Conservation (phyloP, 2,797 vertebrate genomes). For the Neopelma chrysocephalum region DNA sequence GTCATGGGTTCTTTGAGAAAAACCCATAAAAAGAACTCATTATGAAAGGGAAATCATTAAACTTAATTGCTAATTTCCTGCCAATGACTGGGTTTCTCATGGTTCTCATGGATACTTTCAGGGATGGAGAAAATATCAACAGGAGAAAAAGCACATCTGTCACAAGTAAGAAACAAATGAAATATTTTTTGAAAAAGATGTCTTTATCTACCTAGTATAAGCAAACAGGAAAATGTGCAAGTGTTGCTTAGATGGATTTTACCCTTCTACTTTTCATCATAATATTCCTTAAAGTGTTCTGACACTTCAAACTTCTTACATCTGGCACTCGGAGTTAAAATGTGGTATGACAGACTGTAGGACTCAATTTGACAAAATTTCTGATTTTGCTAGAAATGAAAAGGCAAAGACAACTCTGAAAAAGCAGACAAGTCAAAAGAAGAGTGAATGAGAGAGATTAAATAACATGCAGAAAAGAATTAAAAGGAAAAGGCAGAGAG, state of each 20-base stretch:
- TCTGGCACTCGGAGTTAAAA: background rate
- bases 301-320: background rate
- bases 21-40: background rate
- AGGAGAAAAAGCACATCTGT: background rate
- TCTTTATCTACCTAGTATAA: background rate
- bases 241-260: background rate
- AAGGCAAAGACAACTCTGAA: background rate
- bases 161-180: background rate
- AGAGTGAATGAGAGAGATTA: background rate
- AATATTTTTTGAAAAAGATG: rapidly evolving
- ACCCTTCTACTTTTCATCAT: background rate
- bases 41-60: background rate
- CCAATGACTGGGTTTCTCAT: background rate
- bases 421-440: background rate
- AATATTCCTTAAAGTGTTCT: background rate
- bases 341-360: background rate
- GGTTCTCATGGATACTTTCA: background rate
- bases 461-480: background rate
- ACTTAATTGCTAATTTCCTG: background rate
- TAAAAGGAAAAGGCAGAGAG: background rate
- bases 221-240: background rate
- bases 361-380: background rate
- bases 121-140: background rate
- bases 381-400: background rate
- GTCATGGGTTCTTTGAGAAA: background rate